Evolutionary conservation across 2,888 invertebrate genomes (phyloP).

Genomic region (Cremastinae sp.): DNA sequence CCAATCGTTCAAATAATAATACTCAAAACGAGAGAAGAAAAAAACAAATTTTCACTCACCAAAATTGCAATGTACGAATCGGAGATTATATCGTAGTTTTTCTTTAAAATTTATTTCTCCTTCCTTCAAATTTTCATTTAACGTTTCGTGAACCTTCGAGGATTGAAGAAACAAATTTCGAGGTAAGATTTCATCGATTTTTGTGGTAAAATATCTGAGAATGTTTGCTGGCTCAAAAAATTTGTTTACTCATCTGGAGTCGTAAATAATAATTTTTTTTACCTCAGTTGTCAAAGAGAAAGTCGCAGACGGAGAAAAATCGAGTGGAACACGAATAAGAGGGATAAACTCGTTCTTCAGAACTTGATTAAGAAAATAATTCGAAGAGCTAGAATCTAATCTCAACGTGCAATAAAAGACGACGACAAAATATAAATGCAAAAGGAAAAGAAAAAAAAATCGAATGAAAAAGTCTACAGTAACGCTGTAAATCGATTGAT

Average conservation of each 20-base stretch:
- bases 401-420: neutral
- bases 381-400: neutral
- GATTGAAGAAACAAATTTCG: constrained; percentile 9
- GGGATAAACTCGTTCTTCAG: constrained; percentile 21
- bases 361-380: constrained; percentile 20
- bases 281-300: constrained; percentile 19
- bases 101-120: neutral
- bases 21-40: neutral
- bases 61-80: constrained; percentile 1
- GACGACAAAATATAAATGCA: neutral
- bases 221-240: no score
- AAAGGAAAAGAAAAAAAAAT: constrained; percentile 15
- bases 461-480: constrained; percentile 7
- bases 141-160: constrained; percentile 15
- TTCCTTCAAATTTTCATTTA: neutral
- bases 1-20: constrained; percentile 25
- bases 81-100: neutral
- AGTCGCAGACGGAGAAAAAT: constrained; percentile 24
- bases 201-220: neutral
- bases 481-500: constrained; percentile 42
- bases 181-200: constrained; percentile 32
- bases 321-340: neutral
- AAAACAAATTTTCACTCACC: constrained; percentile 5
- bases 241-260: no score
- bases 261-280: neutral